Evolutionary conservation across 2,888 invertebrate species (phyloP).

Genomic region (Ctenicera cuprea): DNA sequence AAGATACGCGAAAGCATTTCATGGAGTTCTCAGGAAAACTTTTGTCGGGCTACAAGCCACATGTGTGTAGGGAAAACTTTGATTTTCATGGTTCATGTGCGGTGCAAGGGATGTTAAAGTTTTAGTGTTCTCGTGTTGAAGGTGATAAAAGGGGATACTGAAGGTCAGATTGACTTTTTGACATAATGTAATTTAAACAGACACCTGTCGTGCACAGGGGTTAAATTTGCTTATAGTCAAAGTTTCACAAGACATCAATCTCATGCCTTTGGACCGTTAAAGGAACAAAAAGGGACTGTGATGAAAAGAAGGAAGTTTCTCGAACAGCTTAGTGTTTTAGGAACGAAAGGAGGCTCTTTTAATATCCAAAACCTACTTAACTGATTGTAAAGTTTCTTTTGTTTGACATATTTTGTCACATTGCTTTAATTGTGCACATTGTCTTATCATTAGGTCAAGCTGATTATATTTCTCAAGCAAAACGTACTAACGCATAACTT

Average conservation of each 20-base stretch:
- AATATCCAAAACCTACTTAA: too few species aligned
- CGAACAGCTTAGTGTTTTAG: too few species aligned
- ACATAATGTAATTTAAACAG: neutral
- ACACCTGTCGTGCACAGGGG: conserved; percentile 3
- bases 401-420: too few species aligned
- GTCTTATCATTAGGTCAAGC: too few species aligned
- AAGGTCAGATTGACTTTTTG: conserved; percentile 22
- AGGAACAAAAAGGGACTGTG: too few species aligned
- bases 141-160: conserved; percentile 17
- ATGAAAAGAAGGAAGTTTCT: too few species aligned
- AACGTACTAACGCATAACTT: too few species aligned
- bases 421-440: too few species aligned
- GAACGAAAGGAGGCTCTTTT: too few species aligned
- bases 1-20: neutral
- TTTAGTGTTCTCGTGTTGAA: conserved; percentile 2
- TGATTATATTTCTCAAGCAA: too few species aligned
- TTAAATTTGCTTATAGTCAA: conserved; percentile 12
- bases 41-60: conserved; percentile 12
- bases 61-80: conserved; percentile 13
- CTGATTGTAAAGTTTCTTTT: too few species aligned
- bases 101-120: conserved; percentile 1
- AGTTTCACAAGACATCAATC: conserved; percentile 5
- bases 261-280: too few species aligned
- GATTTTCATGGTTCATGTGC: conserved; percentile 14
- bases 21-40: conserved; percentile 7